A percentile compares a stretch with the other conserved stretches of the same genome.
Evolutionary conservation across 37 sponge, comb jelly and placozoan genomes (phyloP).

Genomic region (Chondrosia reniformis): DNA sequence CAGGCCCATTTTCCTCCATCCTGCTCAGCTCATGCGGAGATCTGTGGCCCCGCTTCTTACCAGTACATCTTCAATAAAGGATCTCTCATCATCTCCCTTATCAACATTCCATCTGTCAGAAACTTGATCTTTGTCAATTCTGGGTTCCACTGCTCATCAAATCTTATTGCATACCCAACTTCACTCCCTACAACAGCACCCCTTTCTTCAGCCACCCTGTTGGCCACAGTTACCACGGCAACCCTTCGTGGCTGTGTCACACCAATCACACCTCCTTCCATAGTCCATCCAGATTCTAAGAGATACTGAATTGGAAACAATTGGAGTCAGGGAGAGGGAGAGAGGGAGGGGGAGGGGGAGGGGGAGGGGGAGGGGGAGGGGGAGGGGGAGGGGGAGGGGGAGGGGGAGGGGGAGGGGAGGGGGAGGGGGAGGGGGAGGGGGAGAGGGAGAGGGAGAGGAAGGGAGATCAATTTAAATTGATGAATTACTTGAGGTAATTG

Average conservation of each 20-base stretch:
- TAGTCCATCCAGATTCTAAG: constrained; percentile 85
- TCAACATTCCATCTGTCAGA: constrained; percentile 89
- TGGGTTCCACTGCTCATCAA: constrained; percentile 78
- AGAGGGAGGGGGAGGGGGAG: not conserved
- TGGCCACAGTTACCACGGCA: constrained; percentile 82
- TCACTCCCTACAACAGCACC: constrained; percentile 75
- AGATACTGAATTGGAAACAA: constrained; percentile 71
- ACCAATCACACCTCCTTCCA: constrained; percentile 57
- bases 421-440: no score
- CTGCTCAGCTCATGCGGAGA: no score
- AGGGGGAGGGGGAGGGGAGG: no score
- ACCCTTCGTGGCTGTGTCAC: constrained; percentile 92
- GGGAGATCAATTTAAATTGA: no score
- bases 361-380: no score
- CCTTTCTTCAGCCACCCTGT: constrained; percentile 83
- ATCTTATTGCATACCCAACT: constrained; percentile 88
- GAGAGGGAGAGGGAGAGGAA: no score
- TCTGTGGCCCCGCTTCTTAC: no score
- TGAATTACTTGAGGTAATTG: constrained; percentile 66
- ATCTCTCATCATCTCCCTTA: constrained; percentile 97
- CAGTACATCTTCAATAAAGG: constrained; percentile 88
- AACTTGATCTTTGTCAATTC: constrained; percentile 84
- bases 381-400: no score
- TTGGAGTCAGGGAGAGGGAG: not conserved
- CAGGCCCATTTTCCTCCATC: no score